A percentile compares a stretch with the other conserved stretches of the same genome.
Conservation (phyloP, 1,140 invertebrate species). For the Panagrolaimus sp. region DNA sequence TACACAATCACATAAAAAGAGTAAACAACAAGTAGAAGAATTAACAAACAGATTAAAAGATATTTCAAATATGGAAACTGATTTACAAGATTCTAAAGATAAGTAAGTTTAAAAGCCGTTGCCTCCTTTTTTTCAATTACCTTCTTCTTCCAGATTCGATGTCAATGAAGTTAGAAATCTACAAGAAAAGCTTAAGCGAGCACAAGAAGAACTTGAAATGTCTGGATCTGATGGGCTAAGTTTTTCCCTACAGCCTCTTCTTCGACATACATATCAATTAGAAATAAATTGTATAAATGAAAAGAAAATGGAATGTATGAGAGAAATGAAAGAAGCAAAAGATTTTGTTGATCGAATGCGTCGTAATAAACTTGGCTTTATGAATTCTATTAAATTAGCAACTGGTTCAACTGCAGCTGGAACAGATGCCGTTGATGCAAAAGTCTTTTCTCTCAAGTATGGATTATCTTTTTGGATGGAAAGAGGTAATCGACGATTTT, state of each 20-base stretch:
- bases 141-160: slow-evolving; percentile 28
- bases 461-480: slow-evolving; percentile 27
- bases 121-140: no score
- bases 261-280: slow-evolving; percentile 51
- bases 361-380: slow-evolving; percentile 48
- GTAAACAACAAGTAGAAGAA: slow-evolving; percentile 42
- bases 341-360: slow-evolving; percentile 54
- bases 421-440: slow-evolving; percentile 51
- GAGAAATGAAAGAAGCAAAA: slow-evolving; percentile 54
- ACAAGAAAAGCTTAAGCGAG: slow-evolving; percentile 45
- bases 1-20: slow-evolving; percentile 35
- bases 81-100: slow-evolving; percentile 50
- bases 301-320: slow-evolving; percentile 47
- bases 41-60: slow-evolving; percentile 28
- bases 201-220: slow-evolving; percentile 42
- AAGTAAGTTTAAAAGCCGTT: slow-evolving; percentile 31
- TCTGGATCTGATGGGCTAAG: slow-evolving; percentile 28
- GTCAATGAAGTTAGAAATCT: slow-evolving; percentile 36
- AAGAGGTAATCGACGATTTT: slow-evolving; percentile 9
- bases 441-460: slow-evolving; percentile 54
- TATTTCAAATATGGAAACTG: slow-evolving; percentile 43
- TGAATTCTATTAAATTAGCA: slow-evolving; percentile 53
- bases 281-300: slow-evolving; percentile 47
- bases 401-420: slow-evolving; percentile 50
- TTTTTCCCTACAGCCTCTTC: slow-evolving; percentile 47